Evolutionary conservation across 2,888 invertebrate genomes (phyloP).

Genomic region (Chalcosyrphus nemorum): DNA sequence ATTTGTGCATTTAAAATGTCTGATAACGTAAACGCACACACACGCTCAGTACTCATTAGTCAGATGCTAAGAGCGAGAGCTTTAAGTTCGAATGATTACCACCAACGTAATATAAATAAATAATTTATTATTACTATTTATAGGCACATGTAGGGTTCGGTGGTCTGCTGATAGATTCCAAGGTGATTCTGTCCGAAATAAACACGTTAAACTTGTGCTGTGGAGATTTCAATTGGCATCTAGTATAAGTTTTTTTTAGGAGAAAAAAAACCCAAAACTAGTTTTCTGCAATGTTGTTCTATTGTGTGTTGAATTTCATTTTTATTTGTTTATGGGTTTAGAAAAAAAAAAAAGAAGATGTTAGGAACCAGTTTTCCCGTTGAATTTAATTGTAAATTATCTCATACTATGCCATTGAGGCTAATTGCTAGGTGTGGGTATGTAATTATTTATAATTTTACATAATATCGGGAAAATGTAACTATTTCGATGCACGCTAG

Average conservation of each 20-base stretch:
- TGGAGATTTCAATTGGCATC: neutral
- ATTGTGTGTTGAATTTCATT: constrained; percentile 13
- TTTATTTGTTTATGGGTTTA: neutral
- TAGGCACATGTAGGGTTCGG: neutral
- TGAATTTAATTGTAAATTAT: constrained; percentile 14
- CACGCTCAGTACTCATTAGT: too few species aligned
- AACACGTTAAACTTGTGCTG: constrained; percentile 20
- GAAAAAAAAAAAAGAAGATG: neutral
- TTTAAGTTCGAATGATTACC: neutral
- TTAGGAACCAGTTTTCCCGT: constrained; percentile 23
- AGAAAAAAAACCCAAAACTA: constrained; percentile 11
- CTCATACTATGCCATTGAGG: neutral
- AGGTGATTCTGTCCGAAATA: constrained; percentile 14
- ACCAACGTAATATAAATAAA: neutral
- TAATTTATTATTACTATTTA: neutral
- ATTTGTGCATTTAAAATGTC: neutral
- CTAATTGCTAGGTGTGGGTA: neutral
- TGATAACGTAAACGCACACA: neutral
- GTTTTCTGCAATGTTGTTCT: constrained; percentile 25
- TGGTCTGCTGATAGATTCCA: neutral
- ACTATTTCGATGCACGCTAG: neutral
- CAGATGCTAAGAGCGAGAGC: neutral
- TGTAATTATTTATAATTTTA: constrained; percentile 15
- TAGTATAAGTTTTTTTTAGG: neutral
- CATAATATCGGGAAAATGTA: neutral